These are phyloP conservation scores for Epistrophe eligans DNA, from an alignment of 2,888 invertebrate species.

Conservation along the genomic window DNA sequence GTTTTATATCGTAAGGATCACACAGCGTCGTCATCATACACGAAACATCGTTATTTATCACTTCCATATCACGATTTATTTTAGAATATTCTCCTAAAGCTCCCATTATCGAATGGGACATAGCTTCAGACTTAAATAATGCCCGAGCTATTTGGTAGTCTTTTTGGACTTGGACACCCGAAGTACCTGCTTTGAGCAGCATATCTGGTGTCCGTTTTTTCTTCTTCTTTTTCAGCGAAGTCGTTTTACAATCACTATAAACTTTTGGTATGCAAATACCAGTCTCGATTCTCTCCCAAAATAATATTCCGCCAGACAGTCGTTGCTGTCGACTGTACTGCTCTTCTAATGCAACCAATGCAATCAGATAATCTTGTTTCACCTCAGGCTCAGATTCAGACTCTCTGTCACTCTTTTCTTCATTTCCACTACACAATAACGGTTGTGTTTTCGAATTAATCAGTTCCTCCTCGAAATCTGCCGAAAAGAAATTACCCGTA, in stretches of 20 bases:
- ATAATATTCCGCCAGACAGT: slow-evolving; percentile 78
- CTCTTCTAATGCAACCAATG: slow-evolving; percentile 40
- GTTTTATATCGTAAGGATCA: slow-evolving; percentile 82
- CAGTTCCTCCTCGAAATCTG: slow-evolving; percentile 82
- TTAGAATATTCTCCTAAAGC: slow-evolving; percentile 81
- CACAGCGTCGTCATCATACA: slow-evolving; percentile 29
- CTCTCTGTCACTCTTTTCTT: slow-evolving; percentile 26
- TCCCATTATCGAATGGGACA: slow-evolving; percentile 82
- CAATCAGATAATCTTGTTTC: slow-evolving; percentile 45
- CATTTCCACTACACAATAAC: slow-evolving; percentile 10
- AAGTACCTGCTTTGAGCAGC: slow-evolving; percentile 14
- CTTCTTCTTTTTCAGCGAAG: background rate
- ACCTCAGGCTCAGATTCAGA: slow-evolving; percentile 37
- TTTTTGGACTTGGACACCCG: slow-evolving; percentile 56
- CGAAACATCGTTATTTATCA: slow-evolving; percentile 3
- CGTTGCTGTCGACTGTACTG: slow-evolving; percentile 36
- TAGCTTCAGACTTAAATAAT: slow-evolving; percentile 81
- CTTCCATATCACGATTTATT: slow-evolving; percentile 65
- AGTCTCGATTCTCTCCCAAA: slow-evolving; percentile 79
- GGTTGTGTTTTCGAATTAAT: slow-evolving; percentile 78
- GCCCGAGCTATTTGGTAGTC: slow-evolving; percentile 80
- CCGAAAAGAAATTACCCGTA: slow-evolving; percentile 81
- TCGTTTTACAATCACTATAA: slow-evolving; percentile 44
- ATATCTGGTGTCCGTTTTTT: background rate
- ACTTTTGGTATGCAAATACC: slow-evolving; percentile 78